A percentile compares a stretch with the other conserved stretches of the same genome.
These are phyloP conservation scores for Amblyjoppa proteus DNA, from an alignment of 2,888 invertebrate species.

Conservation along the genomic window DNA sequence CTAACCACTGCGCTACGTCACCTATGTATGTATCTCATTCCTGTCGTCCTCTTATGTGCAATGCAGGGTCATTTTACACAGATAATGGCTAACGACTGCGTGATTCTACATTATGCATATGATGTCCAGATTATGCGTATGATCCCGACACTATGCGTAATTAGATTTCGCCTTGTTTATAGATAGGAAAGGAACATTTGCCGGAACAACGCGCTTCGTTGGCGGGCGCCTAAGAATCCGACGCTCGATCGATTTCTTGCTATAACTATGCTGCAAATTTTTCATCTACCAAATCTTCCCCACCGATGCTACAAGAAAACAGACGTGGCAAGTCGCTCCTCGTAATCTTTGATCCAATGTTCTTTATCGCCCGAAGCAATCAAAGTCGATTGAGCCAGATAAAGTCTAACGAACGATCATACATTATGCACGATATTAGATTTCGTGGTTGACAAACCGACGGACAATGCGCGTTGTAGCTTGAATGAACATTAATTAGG, in stretches of 20 bases:
- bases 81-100: neutral
- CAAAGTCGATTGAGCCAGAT: slow-evolving; percentile 23
- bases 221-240: too few species aligned
- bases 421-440: slow-evolving; percentile 15
- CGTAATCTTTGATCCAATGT: slow-evolving; percentile 34
- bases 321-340: neutral
- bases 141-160: too few species aligned
- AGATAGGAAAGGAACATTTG: slow-evolving; percentile 35
- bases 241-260: slow-evolving; percentile 43
- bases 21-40: too few species aligned
- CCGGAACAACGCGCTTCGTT: neutral
- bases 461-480: slow-evolving; percentile 3
- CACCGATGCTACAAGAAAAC: neutral
- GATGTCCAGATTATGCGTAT: too few species aligned
- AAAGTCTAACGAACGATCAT: slow-evolving; percentile 18
- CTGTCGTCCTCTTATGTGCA: too few species aligned
- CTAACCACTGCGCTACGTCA: too few species aligned
- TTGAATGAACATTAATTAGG: slow-evolving; percentile 51
- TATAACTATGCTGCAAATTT: slow-evolving; percentile 19
- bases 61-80: too few species aligned
- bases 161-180: neutral
- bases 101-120: neutral
- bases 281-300: slow-evolving; percentile 16
- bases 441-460: slow-evolving; percentile 29
- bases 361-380: slow-evolving; percentile 25